Evolutionary conservation across 2,113 vertebrate species (phyloP), one percentile per base, ranked within the genome.

Genomic region (Tachysurus vachellii): DNA sequence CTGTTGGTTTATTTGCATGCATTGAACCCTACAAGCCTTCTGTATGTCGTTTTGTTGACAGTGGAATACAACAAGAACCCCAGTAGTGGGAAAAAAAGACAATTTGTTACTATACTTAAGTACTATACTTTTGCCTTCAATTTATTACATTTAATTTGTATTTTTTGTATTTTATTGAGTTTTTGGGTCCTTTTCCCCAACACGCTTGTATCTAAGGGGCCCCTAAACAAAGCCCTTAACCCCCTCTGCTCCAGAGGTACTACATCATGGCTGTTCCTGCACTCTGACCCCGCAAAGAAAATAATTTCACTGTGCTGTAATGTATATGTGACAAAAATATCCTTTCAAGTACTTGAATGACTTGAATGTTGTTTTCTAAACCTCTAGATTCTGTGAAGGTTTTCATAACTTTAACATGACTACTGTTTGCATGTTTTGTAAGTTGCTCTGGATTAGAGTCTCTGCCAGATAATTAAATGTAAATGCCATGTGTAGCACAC

Each of bases 391-490:
- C 7, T 42, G 7, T 42, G 68, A 36, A 71, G 12, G 21, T 0
- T 75, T 50, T 50, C 11, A 75, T 75, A 47, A 50, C 71, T 26
- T 75, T 75, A 75, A 26, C 12, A 0, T 75, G 44, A 11, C 10
- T 75, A 47, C 44, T 50, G 71, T 75, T 75, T 75, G 44, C 71
- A 75, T 75, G 4, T 47, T 75, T 75, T 75, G 9, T 50, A 75
- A 23, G 11, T 75, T 26, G 10, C 42, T 47, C 17, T 75, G 71
- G 71, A 75, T 23, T 75, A 71, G 36, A 71, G 68, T 71, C 16
- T 23, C 47, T 77, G 75, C 75, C 44, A 54, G 50, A 77, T 77
- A 47, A 73, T 73, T 50, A 53, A 76, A 76, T 76, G 47, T 53
- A 76, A 76, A 76, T 76, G 21, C 73, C 73, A 76, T 53, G 44